These are phyloP conservation scores for Anguilla obscura DNA, from an alignment of 2,797 vertebrate genomes.

Conservation along the genomic window DNA sequence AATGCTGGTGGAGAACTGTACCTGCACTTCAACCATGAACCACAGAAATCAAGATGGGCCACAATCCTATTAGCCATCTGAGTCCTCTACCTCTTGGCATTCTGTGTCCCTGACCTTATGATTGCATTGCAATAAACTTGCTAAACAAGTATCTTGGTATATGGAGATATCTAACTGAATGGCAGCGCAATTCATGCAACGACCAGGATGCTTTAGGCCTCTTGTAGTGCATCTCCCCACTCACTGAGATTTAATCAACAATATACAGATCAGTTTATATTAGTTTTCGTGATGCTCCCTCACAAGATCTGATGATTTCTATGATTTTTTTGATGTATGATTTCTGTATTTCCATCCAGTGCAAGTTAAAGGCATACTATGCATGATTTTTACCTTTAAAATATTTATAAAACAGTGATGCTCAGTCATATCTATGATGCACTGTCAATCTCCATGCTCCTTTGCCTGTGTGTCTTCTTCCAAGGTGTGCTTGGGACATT, in stretches of 20 bases:
- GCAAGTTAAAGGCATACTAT: background rate
- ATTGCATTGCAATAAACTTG: background rate
- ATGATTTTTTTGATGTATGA: background rate
- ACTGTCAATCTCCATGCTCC: no score
- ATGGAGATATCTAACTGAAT: background rate
- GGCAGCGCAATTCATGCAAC: background rate
- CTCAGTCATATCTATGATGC: no score
- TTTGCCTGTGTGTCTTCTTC: no score
- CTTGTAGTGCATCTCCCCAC: background rate
- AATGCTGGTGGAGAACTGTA: no score
- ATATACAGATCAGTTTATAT: background rate
- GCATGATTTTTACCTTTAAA: no score
- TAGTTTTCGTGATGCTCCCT: background rate
- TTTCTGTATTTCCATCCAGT: background rate
- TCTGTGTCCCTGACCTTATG: background rate
- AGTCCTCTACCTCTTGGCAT: background rate
- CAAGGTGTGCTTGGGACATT: no score
- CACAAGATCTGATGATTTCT: no score
- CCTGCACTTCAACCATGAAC: background rate
- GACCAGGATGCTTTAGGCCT: background rate
- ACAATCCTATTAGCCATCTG: background rate
- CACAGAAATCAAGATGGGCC: background rate
- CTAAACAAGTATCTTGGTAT: background rate
- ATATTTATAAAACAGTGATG: no score
- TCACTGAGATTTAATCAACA: background rate